These are phyloP conservation scores for Polypedilum pembai DNA, from an alignment of 1,140 invertebrate genomes.

Conservation along the genomic window DNA sequence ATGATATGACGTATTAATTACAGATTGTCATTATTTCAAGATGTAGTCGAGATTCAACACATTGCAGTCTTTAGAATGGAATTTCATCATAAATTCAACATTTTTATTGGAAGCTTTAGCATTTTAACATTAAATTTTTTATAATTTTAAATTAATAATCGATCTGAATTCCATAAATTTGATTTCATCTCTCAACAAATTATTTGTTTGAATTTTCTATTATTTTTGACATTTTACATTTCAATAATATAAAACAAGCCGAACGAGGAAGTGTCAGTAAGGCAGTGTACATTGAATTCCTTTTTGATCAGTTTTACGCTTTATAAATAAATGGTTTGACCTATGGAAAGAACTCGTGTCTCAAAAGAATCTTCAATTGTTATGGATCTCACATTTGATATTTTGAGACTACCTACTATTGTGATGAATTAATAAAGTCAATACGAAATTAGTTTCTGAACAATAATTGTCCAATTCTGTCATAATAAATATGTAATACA, in stretches of 20 bases:
- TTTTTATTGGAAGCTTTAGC: too few relatives aligned
- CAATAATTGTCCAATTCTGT: too few relatives aligned
- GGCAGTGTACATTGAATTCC: neutral
- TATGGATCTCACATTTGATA: conserved; percentile 17
- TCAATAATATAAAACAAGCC: too few relatives aligned
- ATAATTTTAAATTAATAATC: too few relatives aligned
- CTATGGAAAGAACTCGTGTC: neutral
- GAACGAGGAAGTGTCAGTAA: neutral
- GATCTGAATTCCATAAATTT: too few relatives aligned
- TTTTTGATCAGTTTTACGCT: neutral
- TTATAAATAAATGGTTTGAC: neutral
- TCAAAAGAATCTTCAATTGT: neutral
- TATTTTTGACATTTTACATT: too few relatives aligned
- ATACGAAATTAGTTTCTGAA: neutral
- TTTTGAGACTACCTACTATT: neutral
- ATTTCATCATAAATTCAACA: neutral
- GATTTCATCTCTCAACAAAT: too few relatives aligned
- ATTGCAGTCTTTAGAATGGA: neutral
- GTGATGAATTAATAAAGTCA: conserved; percentile 3
- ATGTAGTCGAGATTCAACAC: neutral
- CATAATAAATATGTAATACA: too few relatives aligned
- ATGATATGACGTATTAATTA: neutral
- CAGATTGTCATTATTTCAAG: neutral
- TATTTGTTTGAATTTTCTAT: too few relatives aligned
- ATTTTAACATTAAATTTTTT: too few relatives aligned